Evolutionary conservation across 2,797 vertebrate species (phyloP).

Genomic region (Girardinus metallicus): DNA sequence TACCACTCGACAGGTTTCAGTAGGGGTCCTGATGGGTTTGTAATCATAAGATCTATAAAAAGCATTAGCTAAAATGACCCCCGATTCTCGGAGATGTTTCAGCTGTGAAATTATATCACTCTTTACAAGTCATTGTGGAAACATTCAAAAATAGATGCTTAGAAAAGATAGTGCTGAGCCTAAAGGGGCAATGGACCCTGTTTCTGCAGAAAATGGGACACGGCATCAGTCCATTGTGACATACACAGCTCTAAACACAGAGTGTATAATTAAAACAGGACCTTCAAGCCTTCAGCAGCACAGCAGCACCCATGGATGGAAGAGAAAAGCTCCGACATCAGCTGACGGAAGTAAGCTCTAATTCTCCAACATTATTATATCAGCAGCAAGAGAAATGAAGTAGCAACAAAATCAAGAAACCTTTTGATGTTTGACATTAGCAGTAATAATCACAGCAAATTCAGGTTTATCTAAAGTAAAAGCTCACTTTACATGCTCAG

Average conservation of each 20-base stretch:
- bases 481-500: not conserved
- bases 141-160: not conserved
- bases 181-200: not conserved
- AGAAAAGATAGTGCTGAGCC: not conserved
- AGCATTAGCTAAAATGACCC: not conserved
- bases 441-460: not conserved
- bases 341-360: not conserved
- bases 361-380: too few relatives aligned
- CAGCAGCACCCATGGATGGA: not conserved
- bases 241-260: not conserved
- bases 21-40: not conserved
- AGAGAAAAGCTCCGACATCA: not conserved
- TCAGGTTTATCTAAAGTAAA: not conserved
- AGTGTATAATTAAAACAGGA: not conserved
- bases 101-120: not conserved
- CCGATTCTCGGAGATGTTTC: not conserved
- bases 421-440: not conserved
- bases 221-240: not conserved
- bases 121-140: not conserved
- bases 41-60: not conserved
- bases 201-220: not conserved
- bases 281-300: not conserved
- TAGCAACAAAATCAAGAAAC: not conserved
- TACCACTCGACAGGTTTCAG: not conserved
- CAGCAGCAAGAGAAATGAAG: not conserved